Conservation (phyloP, 37 sponge, comb jelly and placozoan species). For the Halichondria panicea region DNA sequence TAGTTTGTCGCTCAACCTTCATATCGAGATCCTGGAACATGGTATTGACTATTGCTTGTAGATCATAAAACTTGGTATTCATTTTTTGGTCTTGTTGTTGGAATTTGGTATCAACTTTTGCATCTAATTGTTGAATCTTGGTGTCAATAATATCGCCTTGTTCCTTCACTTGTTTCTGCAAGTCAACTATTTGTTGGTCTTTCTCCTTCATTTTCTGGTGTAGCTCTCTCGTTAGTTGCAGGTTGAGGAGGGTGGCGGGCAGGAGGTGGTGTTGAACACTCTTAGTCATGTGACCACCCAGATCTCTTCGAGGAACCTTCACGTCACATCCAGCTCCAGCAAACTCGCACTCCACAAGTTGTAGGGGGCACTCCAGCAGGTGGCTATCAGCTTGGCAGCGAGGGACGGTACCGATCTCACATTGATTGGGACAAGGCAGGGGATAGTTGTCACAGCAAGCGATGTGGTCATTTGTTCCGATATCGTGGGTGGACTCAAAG, state of each 20-base stretch:
- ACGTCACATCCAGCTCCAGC: slow-evolving; percentile 21
- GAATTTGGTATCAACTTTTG: no score
- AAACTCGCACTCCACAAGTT: slow-evolving; percentile 36
- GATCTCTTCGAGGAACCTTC: slow-evolving; percentile 12
- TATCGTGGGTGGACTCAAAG: slow-evolving; percentile 3
- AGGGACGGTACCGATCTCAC: slow-evolving; percentile 6
- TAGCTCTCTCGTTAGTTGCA: slow-evolving; percentile 6
- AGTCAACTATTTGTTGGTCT: no score
- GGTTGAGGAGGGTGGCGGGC: neutral
- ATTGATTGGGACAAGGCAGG: slow-evolving; percentile 26
- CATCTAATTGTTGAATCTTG: no score
- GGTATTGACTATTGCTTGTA: no score
- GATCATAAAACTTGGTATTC: no score
- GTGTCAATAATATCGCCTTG: no score
- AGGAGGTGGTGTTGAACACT: slow-evolving; percentile 8
- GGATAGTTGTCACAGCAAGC: slow-evolving; percentile 10
- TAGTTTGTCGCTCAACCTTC: no score
- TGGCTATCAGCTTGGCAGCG: slow-evolving; percentile 23
- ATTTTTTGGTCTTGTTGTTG: no score
- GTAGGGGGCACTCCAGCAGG: slow-evolving; percentile 23
- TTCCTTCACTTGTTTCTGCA: no score
- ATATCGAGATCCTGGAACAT: no score
- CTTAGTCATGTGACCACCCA: slow-evolving; percentile 12
- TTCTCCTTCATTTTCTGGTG: no score
- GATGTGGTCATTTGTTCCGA: slow-evolving; percentile 5